These are phyloP conservation scores for Bubo bubo DNA, from an alignment of 2,113 vertebrate genomes.

Conservation along the genomic window DNA sequence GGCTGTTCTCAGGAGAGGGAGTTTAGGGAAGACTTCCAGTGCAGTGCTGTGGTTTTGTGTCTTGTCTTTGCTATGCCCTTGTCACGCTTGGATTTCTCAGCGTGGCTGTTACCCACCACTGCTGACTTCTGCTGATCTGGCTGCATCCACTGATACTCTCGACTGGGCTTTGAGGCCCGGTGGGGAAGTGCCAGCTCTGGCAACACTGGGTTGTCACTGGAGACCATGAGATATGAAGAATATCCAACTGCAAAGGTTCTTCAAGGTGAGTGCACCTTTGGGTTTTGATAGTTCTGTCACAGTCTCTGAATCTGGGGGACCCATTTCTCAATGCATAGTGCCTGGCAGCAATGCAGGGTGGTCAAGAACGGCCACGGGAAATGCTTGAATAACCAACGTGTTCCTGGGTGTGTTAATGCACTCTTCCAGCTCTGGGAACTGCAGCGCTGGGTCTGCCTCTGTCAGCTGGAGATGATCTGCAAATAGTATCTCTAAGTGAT, in stretches of 20 bases:
- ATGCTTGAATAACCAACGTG: rapidly evolving
- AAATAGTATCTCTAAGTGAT: background rate
- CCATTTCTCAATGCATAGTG: background rate
- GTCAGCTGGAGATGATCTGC: background rate
- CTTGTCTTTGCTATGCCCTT: background rate
- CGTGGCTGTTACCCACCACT: background rate
- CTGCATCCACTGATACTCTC: background rate
- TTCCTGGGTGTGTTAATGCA: background rate
- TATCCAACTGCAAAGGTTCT: background rate
- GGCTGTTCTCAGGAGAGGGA: background rate
- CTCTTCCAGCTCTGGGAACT: background rate
- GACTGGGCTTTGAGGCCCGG: background rate
- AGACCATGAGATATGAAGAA: background rate
- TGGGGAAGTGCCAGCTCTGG: background rate
- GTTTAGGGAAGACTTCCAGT: rapidly evolving
- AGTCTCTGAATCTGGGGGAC: background rate
- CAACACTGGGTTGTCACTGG: background rate
- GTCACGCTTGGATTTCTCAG: background rate
- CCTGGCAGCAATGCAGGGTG: background rate
- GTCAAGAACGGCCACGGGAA: background rate
- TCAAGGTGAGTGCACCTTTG: background rate
- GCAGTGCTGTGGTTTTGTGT: background rate
- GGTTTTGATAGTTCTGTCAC: background rate
- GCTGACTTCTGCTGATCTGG: background rate
- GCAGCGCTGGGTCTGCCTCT: background rate